Conservation (phyloP, 2,888 invertebrate species). For the Aleiodes alternator region DNA sequence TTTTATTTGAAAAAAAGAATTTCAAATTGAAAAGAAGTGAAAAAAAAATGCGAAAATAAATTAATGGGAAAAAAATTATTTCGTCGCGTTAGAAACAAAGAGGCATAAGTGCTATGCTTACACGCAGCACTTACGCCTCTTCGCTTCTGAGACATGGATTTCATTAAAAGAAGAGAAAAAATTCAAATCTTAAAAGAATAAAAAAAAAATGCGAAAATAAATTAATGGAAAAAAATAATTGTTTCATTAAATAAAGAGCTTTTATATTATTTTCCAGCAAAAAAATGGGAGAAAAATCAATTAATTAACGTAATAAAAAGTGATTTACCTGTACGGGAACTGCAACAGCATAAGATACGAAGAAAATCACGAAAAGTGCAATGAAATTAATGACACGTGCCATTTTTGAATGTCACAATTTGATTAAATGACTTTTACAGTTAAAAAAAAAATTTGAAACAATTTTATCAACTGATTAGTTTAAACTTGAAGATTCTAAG, state of each 20-base stretch:
- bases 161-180: not conserved
- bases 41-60: too few species aligned
- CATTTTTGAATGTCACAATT: constrained; percentile 47
- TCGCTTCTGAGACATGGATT: not conserved
- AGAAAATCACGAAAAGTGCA: constrained; percentile 51
- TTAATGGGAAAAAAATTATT: not conserved
- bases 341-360: constrained; percentile 50
- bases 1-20: not conserved
- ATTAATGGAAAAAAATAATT: constrained; percentile 3
- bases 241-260: not conserved
- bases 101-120: too few species aligned
- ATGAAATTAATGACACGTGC: constrained; percentile 38
- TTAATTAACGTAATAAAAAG: not conserved
- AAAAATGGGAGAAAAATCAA: constrained; percentile 9
- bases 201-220: not conserved
- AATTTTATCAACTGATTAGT: not conserved
- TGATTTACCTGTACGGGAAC: constrained; percentile 59
- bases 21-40: not conserved
- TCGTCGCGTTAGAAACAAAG: too few species aligned
- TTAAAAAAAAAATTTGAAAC: not conserved
- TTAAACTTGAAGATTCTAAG: constrained; percentile 14
- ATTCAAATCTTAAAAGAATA: not conserved
- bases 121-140: too few species aligned
- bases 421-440: not conserved
- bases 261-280: not conserved